Base-by-base conservation (phyloP, 2,888 invertebrate species). In the Lamellibrachia satsuma region DNA sequence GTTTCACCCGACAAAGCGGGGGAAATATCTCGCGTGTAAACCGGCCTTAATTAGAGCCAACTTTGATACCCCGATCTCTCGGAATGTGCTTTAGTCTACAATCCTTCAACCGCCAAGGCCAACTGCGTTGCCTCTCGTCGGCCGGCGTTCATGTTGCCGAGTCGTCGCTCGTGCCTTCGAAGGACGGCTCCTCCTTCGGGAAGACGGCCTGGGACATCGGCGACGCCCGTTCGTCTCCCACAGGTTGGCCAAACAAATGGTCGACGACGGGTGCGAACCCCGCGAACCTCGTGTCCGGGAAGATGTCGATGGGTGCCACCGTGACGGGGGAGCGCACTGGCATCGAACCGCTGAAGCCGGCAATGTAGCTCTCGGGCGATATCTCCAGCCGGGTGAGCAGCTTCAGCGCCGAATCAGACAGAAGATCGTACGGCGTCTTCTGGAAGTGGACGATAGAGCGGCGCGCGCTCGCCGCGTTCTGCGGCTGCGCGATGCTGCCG, bases 381-480 rank as follows among this genome's bases (percentile, higher is more conserved):
- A 93, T 93, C 52, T 93, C 75, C 39, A 93, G 91, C 91, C 92
- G 91, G 22, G 27, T 22, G n/a, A 93, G 91, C 11, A 93, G 93
- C 7, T 90, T 52, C 60, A 90, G 90, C 0, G 93, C 75, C 57
- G 90, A 90, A 11, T 57, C 91, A 2, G 90, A 52, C 27, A 93
- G 92, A 75, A 93, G 92, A 52, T 93, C 93, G 60, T 60, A 93
- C 8, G 93, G 93, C 90, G 75, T 91, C 75, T 93, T 93, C 93
- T 93, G 92, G 91, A 93, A 93, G 90, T 92, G 93, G 52, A 90
- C 22, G 90, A 93, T 92, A 1, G 93, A 93, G 4, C 93, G 90
- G 57, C 93, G 60, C 90, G 92, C 91, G 93, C 92, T 93, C 55
- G 92, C 55, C 3, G 92, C 92, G 55, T 92, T 92, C 51, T 90